A percentile compares a stretch with the other conserved stretches of the same genome.
phyloP scores from a whole-genome alignment of 35 echinoderm and acorn worm species.

The Nesometra sesokonis region DNA sequence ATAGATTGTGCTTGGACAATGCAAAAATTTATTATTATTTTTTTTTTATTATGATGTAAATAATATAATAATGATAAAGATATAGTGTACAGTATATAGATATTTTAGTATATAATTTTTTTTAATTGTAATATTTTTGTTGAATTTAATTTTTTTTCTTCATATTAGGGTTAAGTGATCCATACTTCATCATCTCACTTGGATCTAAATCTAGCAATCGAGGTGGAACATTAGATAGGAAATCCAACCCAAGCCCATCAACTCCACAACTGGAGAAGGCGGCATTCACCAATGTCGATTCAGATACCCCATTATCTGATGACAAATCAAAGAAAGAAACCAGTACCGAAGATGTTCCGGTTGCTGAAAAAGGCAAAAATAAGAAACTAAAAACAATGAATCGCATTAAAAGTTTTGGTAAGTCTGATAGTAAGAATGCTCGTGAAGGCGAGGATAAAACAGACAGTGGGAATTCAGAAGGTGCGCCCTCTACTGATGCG shows the following conservation, averaged over 20 bases:
- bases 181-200: neutral
- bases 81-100: no score
- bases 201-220: neutral
- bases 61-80: no score
- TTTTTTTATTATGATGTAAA: no score
- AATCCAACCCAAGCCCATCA: neutral
- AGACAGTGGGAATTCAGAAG: neutral
- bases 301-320: neutral
- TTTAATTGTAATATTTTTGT: no score
- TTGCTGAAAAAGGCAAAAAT: neutral
- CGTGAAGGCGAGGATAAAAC: no score
- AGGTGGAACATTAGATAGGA: neutral
- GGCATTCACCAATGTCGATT: neutral
- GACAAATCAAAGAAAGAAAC: neutral
- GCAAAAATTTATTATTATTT: no score
- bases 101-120: no score
- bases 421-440: neutral
- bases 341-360: neutral
- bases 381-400: neutral
- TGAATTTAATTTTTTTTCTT: neutral
- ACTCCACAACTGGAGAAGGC: neutral
- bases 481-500: neutral
- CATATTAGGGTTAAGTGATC: neutral
- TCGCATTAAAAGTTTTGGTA: neutral
- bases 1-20: no score